Evolutionary conservation across 1,140 invertebrate genomes (phyloP).

Genomic region (Steinernema khuongi): DNA sequence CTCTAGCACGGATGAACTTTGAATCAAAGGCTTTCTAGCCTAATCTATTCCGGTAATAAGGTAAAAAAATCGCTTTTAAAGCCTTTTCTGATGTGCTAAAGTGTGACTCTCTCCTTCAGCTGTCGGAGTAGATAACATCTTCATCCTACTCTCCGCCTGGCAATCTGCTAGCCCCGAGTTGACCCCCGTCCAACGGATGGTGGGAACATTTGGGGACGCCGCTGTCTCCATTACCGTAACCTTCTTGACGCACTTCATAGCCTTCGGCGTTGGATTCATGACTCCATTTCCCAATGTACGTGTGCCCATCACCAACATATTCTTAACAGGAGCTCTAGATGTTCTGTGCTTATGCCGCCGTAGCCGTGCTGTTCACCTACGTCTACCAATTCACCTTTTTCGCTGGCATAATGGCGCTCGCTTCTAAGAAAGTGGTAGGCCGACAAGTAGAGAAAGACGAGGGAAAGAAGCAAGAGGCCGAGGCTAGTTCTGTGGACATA

Average conservation of each 20-base stretch:
- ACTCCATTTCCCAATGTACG: constrained; percentile 66
- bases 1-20: too few relatives aligned
- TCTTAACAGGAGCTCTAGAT: constrained; percentile 45
- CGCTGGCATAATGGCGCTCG: constrained; percentile 56
- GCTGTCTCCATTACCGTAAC: constrained; percentile 96
- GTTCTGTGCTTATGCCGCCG: constrained; percentile 57
- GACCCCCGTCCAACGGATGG: constrained; percentile 77
- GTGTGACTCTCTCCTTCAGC: too few relatives aligned
- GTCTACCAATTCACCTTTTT: constrained; percentile 61
- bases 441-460: constrained; percentile 26
- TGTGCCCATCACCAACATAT: not conserved
- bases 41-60: too few relatives aligned
- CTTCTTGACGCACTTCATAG: constrained; percentile 90
- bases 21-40: too few relatives aligned
- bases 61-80: too few relatives aligned
- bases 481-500: constrained; percentile 7
- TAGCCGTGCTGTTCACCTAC: constrained; percentile 60
- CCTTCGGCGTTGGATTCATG: constrained; percentile 89
- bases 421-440: constrained; percentile 50
- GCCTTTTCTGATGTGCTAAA: too few relatives aligned
- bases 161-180: constrained; percentile 73
- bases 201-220: constrained; percentile 72
- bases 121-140: constrained; percentile 57
- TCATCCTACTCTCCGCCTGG: constrained; percentile 77
- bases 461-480: not conserved